Conservation (phyloP, 2,797 vertebrate species). For the Epinephelus malabaricus region DNA sequence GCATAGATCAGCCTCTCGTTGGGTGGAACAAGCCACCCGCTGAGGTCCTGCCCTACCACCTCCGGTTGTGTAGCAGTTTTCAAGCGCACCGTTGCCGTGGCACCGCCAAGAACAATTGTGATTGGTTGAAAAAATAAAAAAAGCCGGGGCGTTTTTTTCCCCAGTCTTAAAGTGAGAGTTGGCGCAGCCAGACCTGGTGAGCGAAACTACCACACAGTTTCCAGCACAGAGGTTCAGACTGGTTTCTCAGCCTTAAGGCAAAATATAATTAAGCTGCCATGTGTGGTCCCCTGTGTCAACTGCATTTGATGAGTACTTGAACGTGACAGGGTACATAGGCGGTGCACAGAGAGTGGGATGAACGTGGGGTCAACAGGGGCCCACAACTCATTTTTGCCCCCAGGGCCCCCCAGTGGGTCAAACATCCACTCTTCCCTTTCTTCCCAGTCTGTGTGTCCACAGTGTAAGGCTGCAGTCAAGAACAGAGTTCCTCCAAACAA, state of each 20-base stretch:
- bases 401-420: neutral
- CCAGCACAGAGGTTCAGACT: neutral
- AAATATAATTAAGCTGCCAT: constrained; percentile 36
- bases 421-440: neutral
- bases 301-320: constrained; percentile 22
- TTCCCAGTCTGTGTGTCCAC: neutral
- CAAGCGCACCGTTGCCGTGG: no score
- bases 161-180: no score
- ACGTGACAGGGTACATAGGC: constrained; percentile 2
- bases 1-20: no score
- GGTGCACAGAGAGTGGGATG: constrained; percentile 13
- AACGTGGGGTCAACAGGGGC: constrained; percentile 20
- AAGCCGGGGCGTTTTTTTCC: no score
- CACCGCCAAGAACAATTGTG: no score
- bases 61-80: no score
- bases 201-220: neutral
- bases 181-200: no score
- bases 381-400: constrained; percentile 20
- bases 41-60: no score
- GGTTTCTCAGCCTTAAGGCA: constrained; percentile 27
- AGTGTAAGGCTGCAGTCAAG: neutral
- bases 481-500: neutral
- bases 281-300: constrained; percentile 23
- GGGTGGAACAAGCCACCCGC: no score
- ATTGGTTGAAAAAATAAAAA: no score